These are phyloP conservation scores for Caenorhabditis sulstoni DNA, from an alignment of 2,888 invertebrate species.

Conservation along the genomic window DNA sequence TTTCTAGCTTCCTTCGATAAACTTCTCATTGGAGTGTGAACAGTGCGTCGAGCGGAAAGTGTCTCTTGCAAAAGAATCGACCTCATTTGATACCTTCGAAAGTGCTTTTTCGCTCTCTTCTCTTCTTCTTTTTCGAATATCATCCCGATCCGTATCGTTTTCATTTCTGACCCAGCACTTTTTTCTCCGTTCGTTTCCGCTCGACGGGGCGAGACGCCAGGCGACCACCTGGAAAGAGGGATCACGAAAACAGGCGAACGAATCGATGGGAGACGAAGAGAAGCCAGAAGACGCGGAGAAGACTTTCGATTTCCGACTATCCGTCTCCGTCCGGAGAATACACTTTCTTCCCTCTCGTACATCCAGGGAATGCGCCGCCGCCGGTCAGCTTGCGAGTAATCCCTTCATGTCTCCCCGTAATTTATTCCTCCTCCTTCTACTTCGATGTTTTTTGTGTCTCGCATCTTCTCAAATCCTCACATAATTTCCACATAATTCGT, in stretches of 20 bases:
- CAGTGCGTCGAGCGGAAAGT: too few species aligned
- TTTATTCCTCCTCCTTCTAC: conserved; percentile 3
- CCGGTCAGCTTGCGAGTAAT: conserved; percentile 17
- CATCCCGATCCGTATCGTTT: conserved; percentile 2
- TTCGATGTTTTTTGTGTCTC: not conserved
- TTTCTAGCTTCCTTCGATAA: too few species aligned
- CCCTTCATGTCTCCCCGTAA: conserved; percentile 12
- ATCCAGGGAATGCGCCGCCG: conserved; percentile 8
- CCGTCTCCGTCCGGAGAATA: conserved; percentile 22
- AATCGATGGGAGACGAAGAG: conserved; percentile 18
- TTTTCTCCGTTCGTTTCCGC: conserved; percentile 30
- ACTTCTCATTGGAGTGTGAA: too few species aligned
- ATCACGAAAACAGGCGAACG: conserved; percentile 18
- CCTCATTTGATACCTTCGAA: not conserved
- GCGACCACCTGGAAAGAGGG: conserved; percentile 39
- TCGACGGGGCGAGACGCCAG: conserved; percentile 29
- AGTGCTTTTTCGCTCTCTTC: too few species aligned
- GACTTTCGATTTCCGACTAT: conserved; percentile 49
- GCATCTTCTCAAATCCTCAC: conserved; percentile 21
- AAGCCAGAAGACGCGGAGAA: not conserved
- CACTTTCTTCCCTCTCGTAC: conserved; percentile 22
- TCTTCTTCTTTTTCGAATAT: too few species aligned
- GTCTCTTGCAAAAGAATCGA: too few species aligned
- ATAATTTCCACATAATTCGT: conserved; percentile 31
- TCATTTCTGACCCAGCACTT: conserved; percentile 10